Evolutionary conservation across 2,113 vertebrate species (phyloP).

Genomic region (Channa argus): DNA sequence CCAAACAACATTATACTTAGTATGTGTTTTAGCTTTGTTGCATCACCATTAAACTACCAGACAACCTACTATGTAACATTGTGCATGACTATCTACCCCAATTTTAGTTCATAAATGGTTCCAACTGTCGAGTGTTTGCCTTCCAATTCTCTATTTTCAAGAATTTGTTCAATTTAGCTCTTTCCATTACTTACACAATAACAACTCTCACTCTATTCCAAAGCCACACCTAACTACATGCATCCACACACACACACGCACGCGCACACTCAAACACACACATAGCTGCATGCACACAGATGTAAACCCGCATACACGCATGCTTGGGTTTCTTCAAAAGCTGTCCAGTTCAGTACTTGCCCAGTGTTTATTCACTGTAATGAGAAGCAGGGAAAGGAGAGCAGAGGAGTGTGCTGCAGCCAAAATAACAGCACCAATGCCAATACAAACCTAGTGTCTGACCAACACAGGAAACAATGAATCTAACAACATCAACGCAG

Average conservation of each 20-base stretch:
- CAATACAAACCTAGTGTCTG: slow-evolving; percentile 83
- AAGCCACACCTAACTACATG: slow-evolving; percentile 46
- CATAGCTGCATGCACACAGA: slow-evolving; percentile 24
- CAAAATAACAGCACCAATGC: slow-evolving; percentile 82
- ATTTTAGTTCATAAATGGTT: slow-evolving; percentile 29
- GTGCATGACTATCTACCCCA: slow-evolving; percentile 29
- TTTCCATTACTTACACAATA: slow-evolving; percentile 53
- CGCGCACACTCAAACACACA: not conserved
- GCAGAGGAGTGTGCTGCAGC: slow-evolving; percentile 64
- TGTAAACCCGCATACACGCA: not conserved
- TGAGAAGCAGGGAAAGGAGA: slow-evolving; percentile 76
- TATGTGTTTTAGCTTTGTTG: slow-evolving; percentile 32
- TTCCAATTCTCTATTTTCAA: slow-evolving; percentile 44
- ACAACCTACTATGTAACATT: slow-evolving; percentile 26
- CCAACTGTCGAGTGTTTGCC: slow-evolving; percentile 49
- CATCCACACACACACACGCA: slow-evolving; percentile 1
- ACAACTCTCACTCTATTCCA: slow-evolving; percentile 31
- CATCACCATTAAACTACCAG: slow-evolving; percentile 5
- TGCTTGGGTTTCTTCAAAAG: slow-evolving; percentile 57
- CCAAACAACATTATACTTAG: slow-evolving; percentile 35
- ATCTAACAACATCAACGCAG: slow-evolving; percentile 83
- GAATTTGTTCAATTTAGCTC: slow-evolving; percentile 41
- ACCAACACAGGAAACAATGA: slow-evolving; percentile 84
- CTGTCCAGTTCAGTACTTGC: slow-evolving; percentile 52
- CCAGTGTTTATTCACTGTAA: slow-evolving; percentile 80